Percentiles rank a stretch among this genome's conserved stretches.
Evolutionary conservation across 2,888 invertebrate genomes (phyloP).

Genomic region (Cheilosia grossa): DNA sequence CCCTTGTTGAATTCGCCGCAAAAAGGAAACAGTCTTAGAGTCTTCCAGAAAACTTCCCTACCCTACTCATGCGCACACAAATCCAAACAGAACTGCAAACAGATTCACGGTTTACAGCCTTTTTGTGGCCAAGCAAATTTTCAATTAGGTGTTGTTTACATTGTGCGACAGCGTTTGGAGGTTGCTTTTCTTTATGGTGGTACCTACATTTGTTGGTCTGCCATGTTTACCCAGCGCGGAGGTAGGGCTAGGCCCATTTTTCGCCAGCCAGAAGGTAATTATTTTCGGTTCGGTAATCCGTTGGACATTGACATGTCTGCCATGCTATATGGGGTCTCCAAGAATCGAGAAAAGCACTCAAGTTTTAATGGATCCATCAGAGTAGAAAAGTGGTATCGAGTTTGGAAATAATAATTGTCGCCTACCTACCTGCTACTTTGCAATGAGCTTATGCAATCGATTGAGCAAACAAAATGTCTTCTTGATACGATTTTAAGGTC

Average conservation of each 20-base stretch:
- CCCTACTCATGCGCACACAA: slow-evolving; percentile 35
- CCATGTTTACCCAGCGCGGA: neutral
- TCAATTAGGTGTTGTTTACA: slow-evolving; percentile 66
- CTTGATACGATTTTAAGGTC: slow-evolving; percentile 41
- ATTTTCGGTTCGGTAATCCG: slow-evolving; percentile 35
- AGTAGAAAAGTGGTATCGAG: neutral
- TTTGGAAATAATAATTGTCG: slow-evolving; percentile 24
- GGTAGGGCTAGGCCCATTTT: neutral
- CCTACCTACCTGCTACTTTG: slow-evolving; percentile 3
- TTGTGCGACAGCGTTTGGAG: slow-evolving; percentile 34
- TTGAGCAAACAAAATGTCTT: slow-evolving; percentile 36
- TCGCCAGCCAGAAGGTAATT: slow-evolving; percentile 21
- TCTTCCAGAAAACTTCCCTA: neutral
- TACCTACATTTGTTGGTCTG: neutral
- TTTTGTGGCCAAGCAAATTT: slow-evolving; percentile 16
- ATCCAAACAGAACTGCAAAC: slow-evolving; percentile 3
- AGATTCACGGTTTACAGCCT: neutral
- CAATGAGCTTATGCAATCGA: slow-evolving; percentile 33
- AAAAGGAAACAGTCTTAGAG: neutral
- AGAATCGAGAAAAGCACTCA: slow-evolving; percentile 39
- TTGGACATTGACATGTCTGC: slow-evolving; percentile 19
- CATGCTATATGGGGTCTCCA: slow-evolving; percentile 1
- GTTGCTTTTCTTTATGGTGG: slow-evolving; percentile 33
- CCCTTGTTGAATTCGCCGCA: slow-evolving; percentile 46
- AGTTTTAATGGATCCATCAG: slow-evolving; percentile 24